A percentile compares a stretch with the other conserved stretches of the same genome.
phyloP scores from a whole-genome alignment of 2,888 invertebrate species.

The Cactoblastis cactorum region DNA sequence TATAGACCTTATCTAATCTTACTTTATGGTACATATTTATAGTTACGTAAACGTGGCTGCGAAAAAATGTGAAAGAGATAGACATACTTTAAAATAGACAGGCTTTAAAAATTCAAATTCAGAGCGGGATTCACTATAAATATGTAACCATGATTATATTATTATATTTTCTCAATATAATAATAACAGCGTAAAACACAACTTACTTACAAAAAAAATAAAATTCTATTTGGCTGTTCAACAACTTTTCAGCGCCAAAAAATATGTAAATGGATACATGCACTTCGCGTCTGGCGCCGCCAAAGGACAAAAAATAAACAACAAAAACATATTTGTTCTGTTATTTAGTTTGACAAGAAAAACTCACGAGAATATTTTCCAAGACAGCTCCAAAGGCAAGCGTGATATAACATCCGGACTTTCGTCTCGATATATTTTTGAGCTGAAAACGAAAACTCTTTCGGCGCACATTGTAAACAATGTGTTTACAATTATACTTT shows the following conservation, averaged over 20 bases:
- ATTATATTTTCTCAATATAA: too few relatives aligned
- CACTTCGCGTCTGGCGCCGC: conserved; percentile 12
- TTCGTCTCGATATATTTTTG: conserved; percentile 46
- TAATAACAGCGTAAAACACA: too few relatives aligned
- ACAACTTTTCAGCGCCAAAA: not conserved
- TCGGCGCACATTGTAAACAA: conserved; percentile 38
- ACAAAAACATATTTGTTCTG: conserved; percentile 28
- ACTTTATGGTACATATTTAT: too few relatives aligned
- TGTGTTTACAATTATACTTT: not conserved
- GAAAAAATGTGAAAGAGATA: too few relatives aligned
- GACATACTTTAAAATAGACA: too few relatives aligned
- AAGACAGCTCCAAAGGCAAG: conserved; percentile 63
- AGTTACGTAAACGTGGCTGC: too few relatives aligned
- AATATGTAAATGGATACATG: not conserved
- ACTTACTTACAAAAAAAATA: too few relatives aligned
- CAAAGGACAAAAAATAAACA: conserved; percentile 19
- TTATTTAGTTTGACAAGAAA: conserved; percentile 18
- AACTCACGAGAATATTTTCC: conserved; percentile 72
- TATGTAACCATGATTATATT: too few relatives aligned
- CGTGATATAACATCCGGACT: conserved; percentile 51
- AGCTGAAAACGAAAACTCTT: conserved; percentile 63
- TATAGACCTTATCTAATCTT: too few relatives aligned
- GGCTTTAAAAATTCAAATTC: too few relatives aligned
- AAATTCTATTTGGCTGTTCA: not conserved
- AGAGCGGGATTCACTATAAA: too few relatives aligned